Evolutionary conservation across 92 coral and sea anemone species (phyloP).

Genomic region (Siderastrea radians): DNA sequence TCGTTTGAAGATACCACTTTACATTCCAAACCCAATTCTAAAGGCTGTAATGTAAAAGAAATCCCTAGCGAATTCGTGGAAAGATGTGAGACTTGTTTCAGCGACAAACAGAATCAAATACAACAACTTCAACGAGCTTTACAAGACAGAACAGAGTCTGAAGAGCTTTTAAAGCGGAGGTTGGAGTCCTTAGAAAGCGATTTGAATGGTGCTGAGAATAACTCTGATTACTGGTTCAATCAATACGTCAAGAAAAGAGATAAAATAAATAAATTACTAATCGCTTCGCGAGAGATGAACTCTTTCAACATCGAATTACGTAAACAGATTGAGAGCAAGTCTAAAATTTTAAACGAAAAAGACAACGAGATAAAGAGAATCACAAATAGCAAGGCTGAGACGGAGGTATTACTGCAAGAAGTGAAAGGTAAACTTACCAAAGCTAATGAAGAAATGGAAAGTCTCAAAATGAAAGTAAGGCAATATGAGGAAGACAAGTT

Average conservation of each 20-base stretch:
- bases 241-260: constrained; percentile 3
- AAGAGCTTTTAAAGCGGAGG: neutral
- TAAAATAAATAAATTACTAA: constrained; percentile 10
- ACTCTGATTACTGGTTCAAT: constrained; percentile 5
- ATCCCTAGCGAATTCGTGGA: neutral
- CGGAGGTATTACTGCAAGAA: neutral
- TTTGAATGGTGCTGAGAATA: neutral
- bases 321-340: constrained; percentile 6
- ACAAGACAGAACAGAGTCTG: neutral
- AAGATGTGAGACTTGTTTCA: too few species aligned
- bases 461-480: neutral
- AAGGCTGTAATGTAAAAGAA: neutral
- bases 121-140: neutral
- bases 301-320: constrained; percentile 15
- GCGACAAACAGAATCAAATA: neutral
- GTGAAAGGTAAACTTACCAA: constrained; percentile 12
- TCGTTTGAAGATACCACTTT: constrained; percentile 2
- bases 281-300: neutral
- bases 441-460: constrained; percentile 17
- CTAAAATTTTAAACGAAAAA: constrained; percentile 12
- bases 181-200: neutral
- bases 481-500: constrained; percentile 1
- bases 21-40: neutral
- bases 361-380: constrained; percentile 22
- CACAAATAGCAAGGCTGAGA: constrained; percentile 4